A percentile compares a stretch with the other conserved stretches of the same genome.
These are phyloP conservation scores for Nephotettix cincticeps DNA, from an alignment of 1,140 invertebrate genomes.

Conservation along the genomic window DNA sequence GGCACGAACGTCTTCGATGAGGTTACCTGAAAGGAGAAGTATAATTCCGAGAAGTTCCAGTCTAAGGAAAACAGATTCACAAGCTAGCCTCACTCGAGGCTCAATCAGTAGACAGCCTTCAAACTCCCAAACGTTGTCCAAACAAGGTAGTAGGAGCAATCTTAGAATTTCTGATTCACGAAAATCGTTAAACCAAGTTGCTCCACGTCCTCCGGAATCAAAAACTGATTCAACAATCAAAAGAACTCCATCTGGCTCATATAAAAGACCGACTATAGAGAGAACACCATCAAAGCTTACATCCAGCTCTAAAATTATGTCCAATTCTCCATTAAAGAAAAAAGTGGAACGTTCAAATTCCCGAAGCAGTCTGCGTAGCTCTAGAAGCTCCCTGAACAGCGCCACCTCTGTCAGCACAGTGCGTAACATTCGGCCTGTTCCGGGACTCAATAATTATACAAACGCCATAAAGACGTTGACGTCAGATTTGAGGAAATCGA, in stretches of 20 bases:
- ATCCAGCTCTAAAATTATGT: not conserved
- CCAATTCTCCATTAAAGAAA: conserved; percentile 30
- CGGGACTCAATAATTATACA: conserved; percentile 42
- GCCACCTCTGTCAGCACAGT: conserved; percentile 78
- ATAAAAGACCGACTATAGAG: conserved; percentile 19
- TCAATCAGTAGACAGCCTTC: not conserved
- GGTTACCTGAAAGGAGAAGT: conserved; percentile 41
- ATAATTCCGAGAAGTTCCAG: conserved; percentile 46
- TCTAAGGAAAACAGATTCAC: conserved; percentile 45
- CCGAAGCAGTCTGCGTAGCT: conserved; percentile 73
- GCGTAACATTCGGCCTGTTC: conserved; percentile 56
- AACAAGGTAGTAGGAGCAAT: conserved; percentile 4
- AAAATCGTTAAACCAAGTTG: not conserved
- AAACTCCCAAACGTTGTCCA: not conserved
- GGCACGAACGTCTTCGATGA: conserved; percentile 41
- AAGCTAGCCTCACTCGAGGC: conserved; percentile 35
- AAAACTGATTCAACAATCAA: conserved; percentile 32
- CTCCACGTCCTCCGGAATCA: conserved; percentile 43
- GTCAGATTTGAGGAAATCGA: conserved; percentile 41
- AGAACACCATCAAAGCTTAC: conserved; percentile 13
- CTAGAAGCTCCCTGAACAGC: conserved; percentile 78
- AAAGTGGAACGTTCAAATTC: conserved; percentile 62
- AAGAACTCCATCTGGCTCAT: conserved; percentile 8
- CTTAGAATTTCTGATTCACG: not conserved
- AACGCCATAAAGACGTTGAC: conserved; percentile 44